Evolutionary conservation across 2,888 invertebrate species (phyloP).

Genomic region (Meteorus cinctellus): DNA sequence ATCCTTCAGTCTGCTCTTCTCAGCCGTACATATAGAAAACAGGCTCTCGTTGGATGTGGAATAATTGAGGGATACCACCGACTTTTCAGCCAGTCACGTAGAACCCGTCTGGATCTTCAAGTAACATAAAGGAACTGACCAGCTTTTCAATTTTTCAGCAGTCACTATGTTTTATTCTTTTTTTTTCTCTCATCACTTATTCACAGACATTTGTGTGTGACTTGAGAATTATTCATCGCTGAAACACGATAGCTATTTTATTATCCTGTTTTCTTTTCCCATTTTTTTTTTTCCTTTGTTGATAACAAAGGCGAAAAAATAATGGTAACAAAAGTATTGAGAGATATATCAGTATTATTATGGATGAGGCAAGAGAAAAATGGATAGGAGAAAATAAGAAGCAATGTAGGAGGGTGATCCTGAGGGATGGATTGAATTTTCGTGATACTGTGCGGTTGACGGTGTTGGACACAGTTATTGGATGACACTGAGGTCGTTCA

Average conservation of each 20-base stretch:
- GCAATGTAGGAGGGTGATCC: background rate
- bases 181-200: background rate
- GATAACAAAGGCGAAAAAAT: background rate
- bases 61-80: slow-evolving; percentile 52
- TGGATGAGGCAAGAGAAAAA: background rate
- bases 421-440: slow-evolving; percentile 23
- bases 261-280: background rate
- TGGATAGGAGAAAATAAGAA: background rate
- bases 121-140: slow-evolving; percentile 22
- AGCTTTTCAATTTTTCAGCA: slow-evolving; percentile 29
- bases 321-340: background rate
- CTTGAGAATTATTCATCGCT: slow-evolving; percentile 5
- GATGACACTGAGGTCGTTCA: slow-evolving; percentile 12
- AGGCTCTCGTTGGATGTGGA: slow-evolving; percentile 46
- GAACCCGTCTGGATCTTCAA: slow-evolving; percentile 39
- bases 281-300: background rate
- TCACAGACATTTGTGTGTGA: background rate
- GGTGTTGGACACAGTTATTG: slow-evolving; percentile 22
- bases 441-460: background rate
- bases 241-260: background rate
- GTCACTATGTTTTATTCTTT: background rate
- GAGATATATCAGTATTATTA: background rate
- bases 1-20: background rate
- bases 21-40: background rate
- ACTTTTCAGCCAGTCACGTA: slow-evolving; percentile 49